Evolutionary conservation across 2,113 vertebrate species (phyloP), one percentile per base, ranked within the genome.

Genomic region (Oophaga pumilio): DNA sequence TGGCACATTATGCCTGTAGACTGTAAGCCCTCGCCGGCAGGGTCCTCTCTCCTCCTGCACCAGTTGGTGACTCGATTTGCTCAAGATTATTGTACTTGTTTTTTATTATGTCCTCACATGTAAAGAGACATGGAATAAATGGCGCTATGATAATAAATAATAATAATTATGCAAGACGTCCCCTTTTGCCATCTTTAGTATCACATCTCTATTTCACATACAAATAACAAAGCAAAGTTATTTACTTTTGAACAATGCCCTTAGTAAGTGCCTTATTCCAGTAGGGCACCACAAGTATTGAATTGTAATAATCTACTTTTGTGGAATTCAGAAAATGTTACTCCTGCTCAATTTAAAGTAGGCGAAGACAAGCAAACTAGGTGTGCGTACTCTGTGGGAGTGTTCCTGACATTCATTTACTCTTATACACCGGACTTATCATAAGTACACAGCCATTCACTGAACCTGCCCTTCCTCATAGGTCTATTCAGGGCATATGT

Each of bases 251-350:
- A 1, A 76, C 22, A 22, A n/a, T n/a, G 74, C 14, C 43, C 43
- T 43, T 22, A 20, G 17, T 33, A 78, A 56, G 28, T 62, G 18
- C 20, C 57, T 60, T 28, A 62, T 5, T 43, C 24, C 17, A 18
- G 15, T 14, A 22, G 57, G 26, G 78, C 78, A 62, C 43, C 15
- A 11, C 24, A 49, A 14, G 8, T 9, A 11, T 81, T 59, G 56
- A 18, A 43, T 33, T 20, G 9, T 13, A 22, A 33, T 17, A 28
- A 14, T 49, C 20, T 68, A 60, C 7, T 50, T 12, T 68, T 83
- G 43, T 68, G 49, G 81, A 69, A 83, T 26, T 24, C 28, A 69
- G 62, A 22, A 83, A 83, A n/a, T 64, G 26, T 28, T 64, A 82
- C 43, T 3, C 17, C 28, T 79, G 2, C 8, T 60, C 5, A 43